Evolutionary conservation across 2,113 vertebrate genomes (phyloP), one percentile per base, ranked within the genome.

Genomic region (Spheniscus mendiculus): DNA sequence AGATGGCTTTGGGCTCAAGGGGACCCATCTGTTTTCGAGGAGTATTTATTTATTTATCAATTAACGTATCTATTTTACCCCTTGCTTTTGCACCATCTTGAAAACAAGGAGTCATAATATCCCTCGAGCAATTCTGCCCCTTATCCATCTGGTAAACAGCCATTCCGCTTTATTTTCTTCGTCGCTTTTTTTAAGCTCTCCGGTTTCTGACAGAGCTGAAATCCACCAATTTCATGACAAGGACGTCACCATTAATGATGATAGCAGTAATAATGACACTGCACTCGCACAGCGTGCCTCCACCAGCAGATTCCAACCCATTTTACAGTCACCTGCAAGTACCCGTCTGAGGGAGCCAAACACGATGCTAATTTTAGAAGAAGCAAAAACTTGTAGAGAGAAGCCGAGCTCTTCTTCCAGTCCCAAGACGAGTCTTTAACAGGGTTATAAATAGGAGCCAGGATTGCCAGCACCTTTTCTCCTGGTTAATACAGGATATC

Each of bases 21-120:
- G 94, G 58, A 55, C 85, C 95, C 96, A 97, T 97, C 97, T 98
- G 97, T 97, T 96, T 94, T 78, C 2, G 18, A 77, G 89, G 56
- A 81, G 91, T 63, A 96, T 97, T 97, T 97, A 97, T 97, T 97
- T 95, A 96, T 97, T 95, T 97, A 97, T 97, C 96, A 98, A 98
- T 97, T 97, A 97, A 94, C 92, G 92, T 29, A 85, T 90, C 96
- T 91, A 87, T 83, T 96, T 91, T 96, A 97, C 96, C 67, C 93
- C 42, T 87, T 49, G 88, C 58, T 94, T 91, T 82, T 80, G 93
- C n/a, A 63, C 94, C 93, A 70, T 91, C 93, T 94, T 95, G 92
- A 87, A 97, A 96, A 83, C 63, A 91, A 69, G 89, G 93, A 96
- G 63, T 25, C 59, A 6, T 79, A 94, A 82, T 61, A 78, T 50